A percentile compares a stretch with the other conserved stretches of the same genome.
These are phyloP conservation scores for Cheilosia urbana DNA, from an alignment of 2,888 invertebrate species.

Conservation along the genomic window DNA sequence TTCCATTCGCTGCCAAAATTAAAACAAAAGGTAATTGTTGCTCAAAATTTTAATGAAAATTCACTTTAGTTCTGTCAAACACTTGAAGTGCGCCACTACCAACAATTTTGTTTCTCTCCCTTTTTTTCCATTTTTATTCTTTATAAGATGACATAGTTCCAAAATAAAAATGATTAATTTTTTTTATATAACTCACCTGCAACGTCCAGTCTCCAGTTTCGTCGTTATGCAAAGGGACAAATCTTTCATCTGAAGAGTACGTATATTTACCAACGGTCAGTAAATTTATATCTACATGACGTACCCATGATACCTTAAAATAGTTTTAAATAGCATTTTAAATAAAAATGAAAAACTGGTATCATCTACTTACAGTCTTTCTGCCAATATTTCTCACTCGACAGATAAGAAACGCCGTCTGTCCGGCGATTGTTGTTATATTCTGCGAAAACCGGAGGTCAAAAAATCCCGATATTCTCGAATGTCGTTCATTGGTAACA, in stretches of 20 bases:
- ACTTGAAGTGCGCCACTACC: too few relatives aligned
- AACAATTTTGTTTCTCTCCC: too few relatives aligned
- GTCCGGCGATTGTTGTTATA: slow-evolving; percentile 92
- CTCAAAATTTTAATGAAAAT: too few relatives aligned
- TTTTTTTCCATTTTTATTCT: too few relatives aligned
- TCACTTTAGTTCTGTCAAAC: too few relatives aligned
- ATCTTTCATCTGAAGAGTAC: slow-evolving; percentile 77
- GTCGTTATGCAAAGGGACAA: slow-evolving; percentile 76
- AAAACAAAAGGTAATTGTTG: too few relatives aligned
- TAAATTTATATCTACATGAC: slow-evolving; percentile 77
- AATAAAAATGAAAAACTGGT: background rate
- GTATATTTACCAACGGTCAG: slow-evolving; percentile 77
- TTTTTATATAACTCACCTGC: slow-evolving; percentile 58
- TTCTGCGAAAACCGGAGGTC: slow-evolving; percentile 84
- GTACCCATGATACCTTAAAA: slow-evolving; percentile 77
- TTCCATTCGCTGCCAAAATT: too few relatives aligned
- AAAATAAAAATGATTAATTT: too few relatives aligned
- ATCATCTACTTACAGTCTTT: slow-evolving; percentile 88
- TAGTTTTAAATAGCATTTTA: background rate
- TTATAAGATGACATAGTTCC: too few relatives aligned
- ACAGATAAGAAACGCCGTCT: slow-evolving; percentile 92
- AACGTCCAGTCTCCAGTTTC: slow-evolving; percentile 77
- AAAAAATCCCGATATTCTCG: slow-evolving; percentile 72
- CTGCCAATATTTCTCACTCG: slow-evolving; percentile 92
- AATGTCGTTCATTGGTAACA: slow-evolving; percentile 62